These are phyloP conservation scores for Erebia epiphron DNA, from an alignment of 2,888 invertebrate genomes.

Conservation along the genomic window DNA sequence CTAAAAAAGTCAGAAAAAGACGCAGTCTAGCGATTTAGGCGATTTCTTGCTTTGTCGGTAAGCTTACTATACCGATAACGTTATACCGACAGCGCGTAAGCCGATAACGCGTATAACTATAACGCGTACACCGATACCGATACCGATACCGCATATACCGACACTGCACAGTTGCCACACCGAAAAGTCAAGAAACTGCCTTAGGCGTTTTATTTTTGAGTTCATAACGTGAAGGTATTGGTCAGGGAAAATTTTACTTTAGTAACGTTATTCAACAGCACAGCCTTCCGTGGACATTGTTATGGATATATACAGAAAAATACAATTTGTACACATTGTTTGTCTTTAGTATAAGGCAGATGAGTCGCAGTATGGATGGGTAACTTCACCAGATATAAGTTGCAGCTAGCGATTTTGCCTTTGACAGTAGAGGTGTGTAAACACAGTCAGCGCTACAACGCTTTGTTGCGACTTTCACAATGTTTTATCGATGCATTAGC, in stretches of 20 bases:
- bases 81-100: background rate
- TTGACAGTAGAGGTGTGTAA: background rate
- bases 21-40: constrained; percentile 16
- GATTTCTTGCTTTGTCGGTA: background rate
- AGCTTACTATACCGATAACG: background rate
- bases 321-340: constrained; percentile 14
- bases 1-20: constrained; percentile 43
- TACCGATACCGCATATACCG: background rate
- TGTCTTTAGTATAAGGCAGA: background rate
- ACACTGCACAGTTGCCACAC: background rate
- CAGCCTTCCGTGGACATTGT: constrained; percentile 49
- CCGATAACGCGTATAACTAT: background rate
- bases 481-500: no score
- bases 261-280: constrained; percentile 44
- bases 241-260: constrained; percentile 40
- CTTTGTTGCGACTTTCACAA: no score
- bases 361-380: background rate
- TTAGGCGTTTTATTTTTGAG: constrained; percentile 1
- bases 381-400: background rate
- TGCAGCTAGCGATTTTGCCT: background rate
- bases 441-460: no score
- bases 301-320: constrained; percentile 20
- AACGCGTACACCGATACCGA: background rate
- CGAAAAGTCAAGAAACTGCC: background rate
- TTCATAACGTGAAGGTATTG: constrained; percentile 22